Evolutionary conservation across 2,113 vertebrate species (phyloP), one percentile per base, ranked within the genome.

Genomic region (Cavia aperea): DNA sequence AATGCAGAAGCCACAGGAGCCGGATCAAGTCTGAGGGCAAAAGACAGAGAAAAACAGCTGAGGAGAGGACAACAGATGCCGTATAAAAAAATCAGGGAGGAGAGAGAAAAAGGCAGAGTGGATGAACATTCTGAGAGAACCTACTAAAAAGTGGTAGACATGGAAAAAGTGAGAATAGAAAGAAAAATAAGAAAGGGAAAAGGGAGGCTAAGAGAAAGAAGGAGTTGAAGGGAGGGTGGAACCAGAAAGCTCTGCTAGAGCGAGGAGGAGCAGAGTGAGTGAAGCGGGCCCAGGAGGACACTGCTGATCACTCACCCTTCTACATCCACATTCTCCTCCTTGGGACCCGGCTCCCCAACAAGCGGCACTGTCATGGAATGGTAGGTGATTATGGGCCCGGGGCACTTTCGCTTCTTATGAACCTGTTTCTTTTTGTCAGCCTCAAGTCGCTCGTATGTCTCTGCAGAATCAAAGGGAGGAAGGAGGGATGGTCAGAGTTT

Each of bases 391-490:
- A 98, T 98, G 0, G 99, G 99, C 15, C 99, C 99, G 12, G 99
- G 98, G 4, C 99, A 99, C 18, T 98, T 98, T 0, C 98, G 96
- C 94, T 99, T 99, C 98, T 99, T 99, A 91, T 99, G 98, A 7
- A 99, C 99, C 87, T 99, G 99, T 97, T 99, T 99, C 98, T 99
- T 99, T 96, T 99, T 99, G 96, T 99, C 99, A 0, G 99, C 99
- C 87, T 99, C 99, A 12, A 99, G 96, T 1, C 99, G 98, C 95
- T 99, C 99, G 3, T 99, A 99, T 49, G 99, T 99, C 97, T 99
- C 99, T 99, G 97, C 0, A 0, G 4, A 31, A 33, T 5, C 7
- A 14, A 23, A 4, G 39, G 36, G 49, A 90, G 1, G 33, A 78
- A 93, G 0, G 11, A 86, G 7, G 10, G 65, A 85, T 8, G 36